A percentile compares a stretch with the other conserved stretches of the same genome.
Evolutionary conservation across 2,888 invertebrate species (phyloP).

Genomic region (Didymodactylos carnosus): DNA sequence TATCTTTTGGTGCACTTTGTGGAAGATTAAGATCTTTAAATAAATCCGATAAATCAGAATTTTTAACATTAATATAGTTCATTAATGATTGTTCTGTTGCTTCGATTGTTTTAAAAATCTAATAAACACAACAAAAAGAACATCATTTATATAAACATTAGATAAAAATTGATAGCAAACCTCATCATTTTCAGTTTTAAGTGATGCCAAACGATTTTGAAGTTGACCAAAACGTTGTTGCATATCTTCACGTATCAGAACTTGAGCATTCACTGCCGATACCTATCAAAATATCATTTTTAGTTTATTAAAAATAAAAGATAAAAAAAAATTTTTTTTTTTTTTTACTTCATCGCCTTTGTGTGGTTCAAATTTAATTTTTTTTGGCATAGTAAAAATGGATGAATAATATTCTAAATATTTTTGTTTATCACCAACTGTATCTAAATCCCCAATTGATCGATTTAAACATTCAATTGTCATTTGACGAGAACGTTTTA

Average conservation of each 20-base stretch:
- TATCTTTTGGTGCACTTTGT: constrained; percentile 23
- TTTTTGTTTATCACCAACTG: constrained; percentile 62
- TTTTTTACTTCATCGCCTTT: constrained; percentile 54
- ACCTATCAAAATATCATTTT: too few relatives aligned
- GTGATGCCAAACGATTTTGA: constrained; percentile 54
- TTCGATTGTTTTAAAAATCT: constrained; percentile 76
- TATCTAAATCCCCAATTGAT: constrained; percentile 56
- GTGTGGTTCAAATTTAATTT: constrained; percentile 61
- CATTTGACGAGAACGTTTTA: constrained; percentile 44
- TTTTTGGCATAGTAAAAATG: constrained; percentile 68
- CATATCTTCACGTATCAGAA: constrained; percentile 55
- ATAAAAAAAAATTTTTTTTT: too few relatives aligned
- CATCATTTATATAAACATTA: too few relatives aligned
- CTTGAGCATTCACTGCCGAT: constrained; percentile 49
- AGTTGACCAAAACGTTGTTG: constrained; percentile 57
- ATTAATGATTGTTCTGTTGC: constrained; percentile 71
- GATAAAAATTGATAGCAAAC: too few relatives aligned
- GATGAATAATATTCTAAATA: constrained; percentile 67
- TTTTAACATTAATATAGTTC: constrained; percentile 56
- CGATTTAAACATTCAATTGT: constrained; percentile 49
- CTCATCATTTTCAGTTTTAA: constrained; percentile 72
- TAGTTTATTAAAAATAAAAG: too few relatives aligned
- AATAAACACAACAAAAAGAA: neutral
- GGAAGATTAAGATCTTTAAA: constrained; percentile 33
- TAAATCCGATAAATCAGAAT: constrained; percentile 47